phyloP scores from a whole-genome alignment of 2,113 vertebrate genomes.

The Lontra canadensis region DNA sequence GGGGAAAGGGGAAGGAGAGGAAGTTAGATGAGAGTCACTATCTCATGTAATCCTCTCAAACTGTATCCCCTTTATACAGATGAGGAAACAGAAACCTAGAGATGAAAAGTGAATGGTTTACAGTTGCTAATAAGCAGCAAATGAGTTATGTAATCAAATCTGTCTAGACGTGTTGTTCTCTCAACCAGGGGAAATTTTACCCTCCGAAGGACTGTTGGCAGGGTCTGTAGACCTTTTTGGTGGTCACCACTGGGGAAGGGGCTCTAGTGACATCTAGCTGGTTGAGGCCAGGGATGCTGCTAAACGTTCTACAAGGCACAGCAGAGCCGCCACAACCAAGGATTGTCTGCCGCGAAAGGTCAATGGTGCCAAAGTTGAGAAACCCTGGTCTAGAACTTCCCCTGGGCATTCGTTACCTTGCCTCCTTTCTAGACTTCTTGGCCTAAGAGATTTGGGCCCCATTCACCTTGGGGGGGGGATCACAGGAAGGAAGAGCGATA shows the following conservation, averaged over 20 bases:
- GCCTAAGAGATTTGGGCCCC: background rate
- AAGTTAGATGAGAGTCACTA: background rate
- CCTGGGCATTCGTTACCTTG: background rate
- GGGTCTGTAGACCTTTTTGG: background rate
- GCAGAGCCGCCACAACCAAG: background rate
- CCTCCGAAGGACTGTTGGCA: background rate
- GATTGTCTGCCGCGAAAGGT: background rate
- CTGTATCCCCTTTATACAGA: background rate
- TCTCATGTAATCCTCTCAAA: background rate
- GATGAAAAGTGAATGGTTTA: background rate
- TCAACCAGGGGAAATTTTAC: background rate
- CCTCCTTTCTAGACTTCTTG: background rate
- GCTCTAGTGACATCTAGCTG: constrained; percentile 50
- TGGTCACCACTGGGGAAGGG: background rate
- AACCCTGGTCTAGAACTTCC: background rate
- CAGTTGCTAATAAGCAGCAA: background rate
- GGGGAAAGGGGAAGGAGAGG: background rate
- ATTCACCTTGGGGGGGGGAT: too few species aligned
- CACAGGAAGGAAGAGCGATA: background rate
- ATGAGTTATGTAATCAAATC: background rate
- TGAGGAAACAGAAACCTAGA: background rate
- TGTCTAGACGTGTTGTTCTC: background rate
- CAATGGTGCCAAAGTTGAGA: background rate
- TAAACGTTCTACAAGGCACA: background rate
- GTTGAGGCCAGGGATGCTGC: background rate